phyloP scores from a whole-genome alignment of 2,888 invertebrate species.

The Cataglyphis cursor region DNA sequence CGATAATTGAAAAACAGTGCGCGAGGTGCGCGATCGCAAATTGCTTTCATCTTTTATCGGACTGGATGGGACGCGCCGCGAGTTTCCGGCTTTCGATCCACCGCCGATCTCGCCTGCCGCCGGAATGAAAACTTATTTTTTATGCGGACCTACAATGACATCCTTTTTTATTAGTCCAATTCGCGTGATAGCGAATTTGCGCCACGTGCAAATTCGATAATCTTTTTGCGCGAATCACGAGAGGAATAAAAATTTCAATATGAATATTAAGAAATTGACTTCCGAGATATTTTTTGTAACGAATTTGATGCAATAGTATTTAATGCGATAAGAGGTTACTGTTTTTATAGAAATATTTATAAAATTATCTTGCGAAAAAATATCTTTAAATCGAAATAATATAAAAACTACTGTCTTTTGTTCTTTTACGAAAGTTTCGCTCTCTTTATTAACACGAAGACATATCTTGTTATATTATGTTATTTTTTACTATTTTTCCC shows the following conservation, averaged over 20 bases:
- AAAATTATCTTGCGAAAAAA: background rate
- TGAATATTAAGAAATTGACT: background rate
- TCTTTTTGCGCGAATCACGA: background rate
- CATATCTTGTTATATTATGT: background rate
- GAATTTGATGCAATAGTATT: background rate
- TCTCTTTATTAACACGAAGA: conserved; percentile 9
- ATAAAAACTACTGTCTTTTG: conserved; percentile 13
- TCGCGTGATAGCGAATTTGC: conserved; percentile 22
- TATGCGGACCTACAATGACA: conserved; percentile 31
- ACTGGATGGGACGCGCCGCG: conserved; percentile 27
- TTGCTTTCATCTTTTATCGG: conserved; percentile 57
- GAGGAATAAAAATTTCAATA: background rate
- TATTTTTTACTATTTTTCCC: conserved; percentile 27
- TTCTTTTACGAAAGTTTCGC: background rate
- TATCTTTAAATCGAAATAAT: conserved; percentile 7
- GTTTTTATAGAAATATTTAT: background rate
- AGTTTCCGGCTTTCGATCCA: conserved; percentile 33
- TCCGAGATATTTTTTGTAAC: background rate
- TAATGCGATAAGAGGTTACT: background rate
- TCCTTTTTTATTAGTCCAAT: conserved; percentile 15
- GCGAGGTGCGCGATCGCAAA: conserved; percentile 42
- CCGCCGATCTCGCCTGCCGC: conserved; percentile 13
- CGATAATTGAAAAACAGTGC: conserved; percentile 64
- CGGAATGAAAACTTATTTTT: conserved; percentile 45
- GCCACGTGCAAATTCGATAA: background rate